Evolutionary conservation across 2,888 invertebrate genomes (phyloP).

Genomic region (Dynastes hyllus): DNA sequence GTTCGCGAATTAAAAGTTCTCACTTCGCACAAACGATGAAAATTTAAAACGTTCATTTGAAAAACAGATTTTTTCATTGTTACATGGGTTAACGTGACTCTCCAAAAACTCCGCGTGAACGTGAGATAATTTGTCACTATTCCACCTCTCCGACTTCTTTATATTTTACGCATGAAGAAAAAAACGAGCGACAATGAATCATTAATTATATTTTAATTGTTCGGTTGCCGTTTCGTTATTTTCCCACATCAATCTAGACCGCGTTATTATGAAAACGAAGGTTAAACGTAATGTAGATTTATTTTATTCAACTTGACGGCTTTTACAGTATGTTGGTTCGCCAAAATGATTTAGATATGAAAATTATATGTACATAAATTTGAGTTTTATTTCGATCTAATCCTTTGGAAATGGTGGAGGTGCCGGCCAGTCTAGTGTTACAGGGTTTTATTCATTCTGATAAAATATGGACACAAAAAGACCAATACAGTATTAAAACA

Average conservation of each 20-base stretch:
- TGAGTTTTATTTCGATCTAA: too few relatives aligned
- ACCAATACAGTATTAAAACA: too few relatives aligned
- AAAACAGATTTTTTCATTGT: background rate
- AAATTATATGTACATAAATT: too few relatives aligned
- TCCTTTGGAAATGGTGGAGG: too few relatives aligned
- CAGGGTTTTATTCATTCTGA: too few relatives aligned
- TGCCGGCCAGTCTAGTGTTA: too few relatives aligned
- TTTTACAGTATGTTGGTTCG: too few relatives aligned
- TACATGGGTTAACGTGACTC: background rate
- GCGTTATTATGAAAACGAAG: background rate
- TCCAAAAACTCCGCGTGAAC: background rate
- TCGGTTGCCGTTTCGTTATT: background rate
- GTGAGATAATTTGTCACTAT: constrained; percentile 5
- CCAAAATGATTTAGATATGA: too few relatives aligned
- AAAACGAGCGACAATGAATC: background rate
- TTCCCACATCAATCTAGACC: background rate
- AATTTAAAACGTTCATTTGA: background rate
- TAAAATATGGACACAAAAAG: too few relatives aligned
- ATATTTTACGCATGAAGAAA: constrained; percentile 1
- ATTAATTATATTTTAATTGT: background rate
- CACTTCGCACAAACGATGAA: background rate
- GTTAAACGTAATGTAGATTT: background rate
- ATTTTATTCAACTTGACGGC: too few relatives aligned
- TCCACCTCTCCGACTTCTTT: background rate
- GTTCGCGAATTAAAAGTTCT: too few relatives aligned